Percentiles rank a stretch among this genome's conserved stretches.
phyloP scores from a whole-genome alignment of 23 tunicate genomes.

The Halocynthia roretzi region DNA sequence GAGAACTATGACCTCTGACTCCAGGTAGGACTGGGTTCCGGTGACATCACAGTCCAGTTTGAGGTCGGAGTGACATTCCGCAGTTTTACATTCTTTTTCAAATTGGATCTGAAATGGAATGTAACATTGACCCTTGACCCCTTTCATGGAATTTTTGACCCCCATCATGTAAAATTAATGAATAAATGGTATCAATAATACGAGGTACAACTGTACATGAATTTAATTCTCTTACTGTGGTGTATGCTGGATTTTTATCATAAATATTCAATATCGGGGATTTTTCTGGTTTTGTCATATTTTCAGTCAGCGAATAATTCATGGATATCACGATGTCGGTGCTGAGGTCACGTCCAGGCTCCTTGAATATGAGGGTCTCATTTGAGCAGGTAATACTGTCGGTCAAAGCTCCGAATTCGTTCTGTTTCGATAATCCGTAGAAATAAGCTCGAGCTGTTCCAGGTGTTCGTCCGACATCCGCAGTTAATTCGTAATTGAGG shows the following conservation, averaged over 20 bases:
- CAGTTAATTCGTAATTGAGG: neutral
- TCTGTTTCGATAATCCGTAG: neutral
- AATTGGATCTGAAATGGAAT: slow-evolving; percentile 24
- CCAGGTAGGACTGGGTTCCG: too few species aligned
- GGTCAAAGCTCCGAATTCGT: neutral
- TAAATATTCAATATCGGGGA: slow-evolving; percentile 44
- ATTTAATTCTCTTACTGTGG: slow-evolving; percentile 22
- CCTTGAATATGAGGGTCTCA: neutral
- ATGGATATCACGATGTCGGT: slow-evolving; percentile 8
- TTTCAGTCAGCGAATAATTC: neutral
- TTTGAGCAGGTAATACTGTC: neutral
- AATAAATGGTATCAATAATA: neutral
- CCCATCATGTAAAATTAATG: neutral
- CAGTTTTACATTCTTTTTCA: slow-evolving; percentile 17
- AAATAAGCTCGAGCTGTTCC: neutral
- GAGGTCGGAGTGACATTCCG: slow-evolving; percentile 21
- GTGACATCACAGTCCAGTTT: slow-evolving; percentile 5
- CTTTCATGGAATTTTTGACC: neutral
- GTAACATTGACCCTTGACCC: neutral
- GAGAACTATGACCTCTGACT: neutral
- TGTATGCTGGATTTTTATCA: slow-evolving; percentile 29
- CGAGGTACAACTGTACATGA: neutral
- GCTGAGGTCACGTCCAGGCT: slow-evolving; percentile 11
- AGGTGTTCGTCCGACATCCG: neutral
- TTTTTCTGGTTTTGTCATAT: neutral